Evolutionary conservation across 2,113 vertebrate species (phyloP).

Genomic region (Rhizomys pruinosus): DNA sequence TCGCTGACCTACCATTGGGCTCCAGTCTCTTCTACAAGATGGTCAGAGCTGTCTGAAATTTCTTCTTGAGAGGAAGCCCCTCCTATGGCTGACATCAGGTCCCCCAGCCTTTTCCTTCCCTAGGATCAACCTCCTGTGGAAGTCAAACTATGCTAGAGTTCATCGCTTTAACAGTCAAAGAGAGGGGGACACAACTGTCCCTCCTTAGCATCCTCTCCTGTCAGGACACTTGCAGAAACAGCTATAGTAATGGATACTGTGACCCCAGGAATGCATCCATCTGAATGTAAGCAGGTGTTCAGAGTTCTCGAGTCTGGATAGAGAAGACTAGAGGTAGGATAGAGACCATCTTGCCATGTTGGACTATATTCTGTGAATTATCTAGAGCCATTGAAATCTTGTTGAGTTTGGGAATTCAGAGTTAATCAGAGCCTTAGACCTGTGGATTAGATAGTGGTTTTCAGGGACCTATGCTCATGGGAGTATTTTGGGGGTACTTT

Average conservation of each 20-base stretch:
- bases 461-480: not conserved
- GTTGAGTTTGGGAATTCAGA: not conserved
- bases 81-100: not conserved
- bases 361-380: constrained; percentile 3
- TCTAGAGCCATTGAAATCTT: not conserved
- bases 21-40: not conserved
- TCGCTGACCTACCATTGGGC: not conserved
- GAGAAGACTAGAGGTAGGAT: not conserved
- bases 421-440: constrained; percentile 31
- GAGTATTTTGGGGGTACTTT: not conserved
- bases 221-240: not conserved
- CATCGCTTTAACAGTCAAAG: not conserved
- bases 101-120: not conserved
- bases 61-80: not conserved
- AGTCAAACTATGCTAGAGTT: not conserved
- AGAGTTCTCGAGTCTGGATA: not conserved
- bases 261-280: not conserved
- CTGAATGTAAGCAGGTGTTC: not conserved
- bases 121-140: not conserved
- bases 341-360: not conserved
- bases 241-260: constrained; percentile 6
- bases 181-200: not conserved
- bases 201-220: not conserved
- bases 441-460: constrained; percentile 16
- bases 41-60: not conserved